Evolutionary conservation across 1,140 invertebrate genomes (phyloP).

Genomic region (Asbolus verrucosus): DNA sequence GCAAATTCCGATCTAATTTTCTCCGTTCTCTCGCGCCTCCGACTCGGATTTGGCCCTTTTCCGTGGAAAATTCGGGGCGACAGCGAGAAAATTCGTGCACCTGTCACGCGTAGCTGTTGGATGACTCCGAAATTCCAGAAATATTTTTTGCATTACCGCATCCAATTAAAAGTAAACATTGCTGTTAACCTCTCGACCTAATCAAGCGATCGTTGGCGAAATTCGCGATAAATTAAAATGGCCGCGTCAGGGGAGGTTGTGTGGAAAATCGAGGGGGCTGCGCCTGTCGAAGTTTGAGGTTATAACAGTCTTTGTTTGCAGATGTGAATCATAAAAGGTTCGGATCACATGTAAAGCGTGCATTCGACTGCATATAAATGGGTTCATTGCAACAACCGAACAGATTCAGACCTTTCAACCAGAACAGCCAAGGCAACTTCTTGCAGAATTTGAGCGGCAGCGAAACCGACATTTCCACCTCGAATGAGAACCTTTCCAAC

Average conservation of each 20-base stretch:
- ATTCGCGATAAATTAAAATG: background rate
- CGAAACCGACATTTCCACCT: constrained; percentile 91
- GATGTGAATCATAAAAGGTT: constrained; percentile 51
- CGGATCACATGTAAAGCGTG: constrained; percentile 11
- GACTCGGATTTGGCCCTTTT: background rate
- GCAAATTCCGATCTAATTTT: constrained; percentile 49
- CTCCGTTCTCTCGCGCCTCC: constrained; percentile 1
- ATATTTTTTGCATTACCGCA: constrained; percentile 42
- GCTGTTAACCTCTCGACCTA: constrained; percentile 38
- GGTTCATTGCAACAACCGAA: constrained; percentile 49
- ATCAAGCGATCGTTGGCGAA: constrained; percentile 1
- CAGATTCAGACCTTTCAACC: constrained; percentile 50
- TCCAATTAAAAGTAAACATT: constrained; percentile 42
- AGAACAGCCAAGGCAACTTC: constrained; percentile 63
- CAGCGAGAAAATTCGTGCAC: constrained; percentile 7
- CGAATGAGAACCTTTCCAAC: constrained; percentile 88
- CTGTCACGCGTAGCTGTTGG: background rate
- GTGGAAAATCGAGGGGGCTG: no score
- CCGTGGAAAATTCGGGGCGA: background rate
- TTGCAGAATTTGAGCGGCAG: constrained; percentile 84
- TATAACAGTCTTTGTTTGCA: constrained; percentile 30
- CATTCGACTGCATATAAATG: constrained; percentile 5
- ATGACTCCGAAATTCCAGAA: constrained; percentile 33
- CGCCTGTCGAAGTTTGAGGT: background rate
- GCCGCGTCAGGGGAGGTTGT: no score